Percentiles rank a stretch among this genome's conserved stretches.
These are phyloP conservation scores for Florisuga fusca DNA, from an alignment of 2,797 vertebrate genomes.

Conservation along the genomic window DNA sequence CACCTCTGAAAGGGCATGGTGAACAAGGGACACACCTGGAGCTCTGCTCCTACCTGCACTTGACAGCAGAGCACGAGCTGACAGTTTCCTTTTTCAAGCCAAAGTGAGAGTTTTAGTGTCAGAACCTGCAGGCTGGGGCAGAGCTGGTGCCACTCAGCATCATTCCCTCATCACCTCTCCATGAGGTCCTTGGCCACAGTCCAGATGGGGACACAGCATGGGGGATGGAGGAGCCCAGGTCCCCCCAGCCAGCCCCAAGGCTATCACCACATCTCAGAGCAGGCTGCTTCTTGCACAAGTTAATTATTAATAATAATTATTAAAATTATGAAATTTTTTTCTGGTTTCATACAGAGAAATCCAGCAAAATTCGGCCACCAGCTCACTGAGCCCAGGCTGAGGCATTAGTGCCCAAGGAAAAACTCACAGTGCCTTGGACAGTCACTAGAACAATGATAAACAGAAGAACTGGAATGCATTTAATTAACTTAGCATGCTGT, in stretches of 20 bases:
- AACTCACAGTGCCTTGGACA: neutral
- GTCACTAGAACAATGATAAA: neutral
- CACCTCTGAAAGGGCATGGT: neutral
- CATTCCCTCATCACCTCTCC: accelerated
- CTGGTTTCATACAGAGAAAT: neutral
- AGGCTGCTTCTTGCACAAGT: neutral
- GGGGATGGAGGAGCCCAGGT: neutral
- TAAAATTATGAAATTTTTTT: no score
- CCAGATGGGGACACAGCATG: accelerated
- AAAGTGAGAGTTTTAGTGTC: neutral
- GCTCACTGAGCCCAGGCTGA: accelerated
- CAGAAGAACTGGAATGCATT: neutral
- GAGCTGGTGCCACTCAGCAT: no score
- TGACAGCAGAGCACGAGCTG: no score
- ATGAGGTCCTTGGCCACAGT: accelerated
- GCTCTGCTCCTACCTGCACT: neutral
- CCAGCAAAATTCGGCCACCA: neutral
- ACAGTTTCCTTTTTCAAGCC: neutral
- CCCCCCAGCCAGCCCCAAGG: accelerated
- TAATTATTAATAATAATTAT: no score
- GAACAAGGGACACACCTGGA: neutral
- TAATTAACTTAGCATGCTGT: neutral
- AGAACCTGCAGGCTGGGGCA: neutral
- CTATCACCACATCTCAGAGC: accelerated
- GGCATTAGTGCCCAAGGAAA: accelerated